Base-by-base conservation (phyloP, 2,113 vertebrate genomes). In the Hepsetus odoe region DNA sequence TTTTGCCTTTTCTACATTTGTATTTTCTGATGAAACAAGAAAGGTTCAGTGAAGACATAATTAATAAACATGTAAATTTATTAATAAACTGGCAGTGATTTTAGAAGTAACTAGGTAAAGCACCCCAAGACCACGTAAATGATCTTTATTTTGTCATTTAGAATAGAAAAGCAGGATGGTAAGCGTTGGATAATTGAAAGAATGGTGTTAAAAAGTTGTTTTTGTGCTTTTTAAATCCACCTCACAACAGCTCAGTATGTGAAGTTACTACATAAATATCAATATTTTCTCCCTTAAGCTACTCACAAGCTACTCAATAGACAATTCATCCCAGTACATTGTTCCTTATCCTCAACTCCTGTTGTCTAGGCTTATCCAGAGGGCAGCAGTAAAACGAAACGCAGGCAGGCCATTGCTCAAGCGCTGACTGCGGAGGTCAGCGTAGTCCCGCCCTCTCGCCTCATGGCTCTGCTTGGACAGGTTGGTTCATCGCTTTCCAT, bases 371-470 rank as follows among this genome's bases (percentile, higher is more conserved):
- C 96, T 0, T 99, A 99, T 53, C 97, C 97, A 2, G 97, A 97
- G 67, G 97, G 97, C 85, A 99, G 96, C 70, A 98, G 96, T 86
- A 99, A 99, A 82, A 97, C 98, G 86, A 99, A 98, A 79, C 91
- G 97, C 5, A 93, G 98, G 82, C 94, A 94, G 22, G 96, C 96
- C 35, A 98, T 99, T 58, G 96, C 97, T 42, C 96, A 98, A 66
- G 98, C 98, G 0, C 89, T 99, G 84, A 96, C 97, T n/a, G 96
- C 95, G 49, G 98, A 99, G 80, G 98, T 99, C 88, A 99, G 97
- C 0, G 97, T 99, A 82, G 97, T 99, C 22, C 98, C 98, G 9
- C 98, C 97, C 0, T 98, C 98, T 76, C 97, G 97, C 92, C 96
- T 99, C 46, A 97, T 99, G 96, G 96, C 96, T 0, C 84, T 99